These are phyloP conservation scores for Papilio gigon DNA, from an alignment of 2,888 invertebrate species.

Conservation along the genomic window DNA sequence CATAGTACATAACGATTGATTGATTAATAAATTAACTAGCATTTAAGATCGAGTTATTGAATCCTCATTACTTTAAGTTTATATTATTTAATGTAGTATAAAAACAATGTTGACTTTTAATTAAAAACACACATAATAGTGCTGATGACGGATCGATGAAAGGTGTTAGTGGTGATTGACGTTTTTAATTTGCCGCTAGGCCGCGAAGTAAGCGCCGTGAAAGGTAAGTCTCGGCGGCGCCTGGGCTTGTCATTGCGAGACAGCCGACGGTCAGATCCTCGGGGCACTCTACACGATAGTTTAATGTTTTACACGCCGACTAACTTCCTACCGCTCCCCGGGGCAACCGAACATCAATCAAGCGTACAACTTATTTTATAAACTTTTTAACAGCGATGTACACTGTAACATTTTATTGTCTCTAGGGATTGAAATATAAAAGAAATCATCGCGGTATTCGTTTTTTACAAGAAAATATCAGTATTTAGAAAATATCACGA, in stretches of 20 bases:
- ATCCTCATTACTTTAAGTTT: too few relatives aligned
- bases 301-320: conserved; percentile 41
- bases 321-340: conserved; percentile 32
- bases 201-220: conserved; percentile 45
- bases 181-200: conserved; percentile 67
- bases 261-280: conserved; percentile 53
- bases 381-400: conserved; percentile 31
- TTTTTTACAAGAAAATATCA: not conserved
- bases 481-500: too few relatives aligned
- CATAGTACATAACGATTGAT: too few relatives aligned
- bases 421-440: not conserved
- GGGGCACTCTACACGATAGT: conserved; percentile 46
- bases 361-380: conserved; percentile 29
- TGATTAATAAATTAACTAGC: not conserved
- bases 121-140: conserved; percentile 74
- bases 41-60: not conserved
- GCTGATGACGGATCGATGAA: conserved; percentile 73
- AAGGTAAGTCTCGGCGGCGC: conserved; percentile 52
- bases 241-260: conserved; percentile 53
- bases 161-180: conserved; percentile 73
- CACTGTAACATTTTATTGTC: not conserved
- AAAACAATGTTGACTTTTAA: conserved; percentile 72
- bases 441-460: not conserved
- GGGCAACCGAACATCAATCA: conserved; percentile 29
- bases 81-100: conserved; percentile 52